These are phyloP conservation scores for Wasmannia auropunctata DNA, from an alignment of 1,140 invertebrate species.

Conservation along the genomic window DNA sequence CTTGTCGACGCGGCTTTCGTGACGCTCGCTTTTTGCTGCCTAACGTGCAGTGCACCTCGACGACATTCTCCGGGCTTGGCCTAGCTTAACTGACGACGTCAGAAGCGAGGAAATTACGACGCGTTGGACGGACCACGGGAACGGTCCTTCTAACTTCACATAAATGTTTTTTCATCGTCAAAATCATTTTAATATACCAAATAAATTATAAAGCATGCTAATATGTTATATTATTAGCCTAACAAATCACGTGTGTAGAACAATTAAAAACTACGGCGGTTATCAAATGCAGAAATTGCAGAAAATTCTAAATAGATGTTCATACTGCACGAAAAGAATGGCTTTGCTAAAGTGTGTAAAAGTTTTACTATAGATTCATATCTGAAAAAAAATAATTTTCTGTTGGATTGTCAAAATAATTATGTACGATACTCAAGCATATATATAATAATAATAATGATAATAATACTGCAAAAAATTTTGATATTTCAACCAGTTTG, in stretches of 20 bases:
- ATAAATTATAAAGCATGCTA: neutral
- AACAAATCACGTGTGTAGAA: too few relatives aligned
- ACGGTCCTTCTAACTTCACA: neutral
- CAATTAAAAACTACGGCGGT: neutral
- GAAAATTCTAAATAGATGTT: neutral
- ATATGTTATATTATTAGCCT: neutral
- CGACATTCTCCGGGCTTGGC: neutral
- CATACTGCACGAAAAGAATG: neutral
- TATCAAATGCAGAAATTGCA: neutral
- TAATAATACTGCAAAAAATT: neutral
- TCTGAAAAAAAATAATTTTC: neutral
- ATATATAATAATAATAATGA: too few relatives aligned
- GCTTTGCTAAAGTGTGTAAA: neutral
- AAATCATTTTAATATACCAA: neutral
- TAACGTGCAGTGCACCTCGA: neutral
- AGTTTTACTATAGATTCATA: neutral
- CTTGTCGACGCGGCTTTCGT: slow-evolving; percentile 43
- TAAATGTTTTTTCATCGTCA: neutral
- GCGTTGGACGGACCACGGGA: neutral
- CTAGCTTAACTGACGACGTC: neutral
- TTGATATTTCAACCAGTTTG: neutral
- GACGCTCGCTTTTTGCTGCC: slow-evolving; percentile 6
- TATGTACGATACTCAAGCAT: neutral
- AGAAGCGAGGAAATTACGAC: neutral
- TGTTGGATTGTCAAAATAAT: neutral